A percentile compares a stretch with the other conserved stretches of the same genome.
Evolutionary conservation across 2,797 vertebrate genomes (phyloP).

Genomic region (Enteromius viviparus): DNA sequence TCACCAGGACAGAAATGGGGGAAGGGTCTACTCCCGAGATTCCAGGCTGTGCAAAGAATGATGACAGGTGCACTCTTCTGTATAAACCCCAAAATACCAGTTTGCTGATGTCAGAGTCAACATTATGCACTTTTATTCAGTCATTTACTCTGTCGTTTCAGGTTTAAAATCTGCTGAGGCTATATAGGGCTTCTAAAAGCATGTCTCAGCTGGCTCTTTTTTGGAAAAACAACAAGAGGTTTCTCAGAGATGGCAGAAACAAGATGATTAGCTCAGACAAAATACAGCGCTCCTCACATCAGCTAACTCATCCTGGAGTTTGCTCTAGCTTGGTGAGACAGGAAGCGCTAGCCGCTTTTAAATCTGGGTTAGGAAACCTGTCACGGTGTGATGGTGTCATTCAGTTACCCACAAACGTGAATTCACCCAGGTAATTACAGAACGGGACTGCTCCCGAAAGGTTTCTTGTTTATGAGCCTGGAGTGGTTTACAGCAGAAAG

Average conservation of each 20-base stretch:
- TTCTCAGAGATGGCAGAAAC: slow-evolving; percentile 55
- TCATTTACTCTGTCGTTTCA: slow-evolving; percentile 71
- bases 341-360: slow-evolving; percentile 54
- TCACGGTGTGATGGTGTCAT: neutral
- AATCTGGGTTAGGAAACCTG: slow-evolving; percentile 54
- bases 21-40: slow-evolving; percentile 64
- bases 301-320: slow-evolving; percentile 61
- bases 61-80: slow-evolving; percentile 74
- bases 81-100: slow-evolving; percentile 58
- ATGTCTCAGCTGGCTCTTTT: slow-evolving; percentile 66
- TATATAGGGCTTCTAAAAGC: slow-evolving; percentile 64
- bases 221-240: slow-evolving; percentile 66
- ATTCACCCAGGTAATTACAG: slow-evolving; percentile 44
- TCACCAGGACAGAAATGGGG: slow-evolving; percentile 68
- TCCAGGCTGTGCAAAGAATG: slow-evolving; percentile 63
- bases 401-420: slow-evolving; percentile 33
- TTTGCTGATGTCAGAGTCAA: slow-evolving; percentile 73
- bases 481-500: slow-evolving; percentile 57
- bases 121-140: slow-evolving; percentile 73
- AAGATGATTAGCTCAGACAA: slow-evolving; percentile 61
- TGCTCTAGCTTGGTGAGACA: slow-evolving; percentile 57
- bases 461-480: neutral
- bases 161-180: slow-evolving; percentile 68
- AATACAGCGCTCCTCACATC: slow-evolving; percentile 54
- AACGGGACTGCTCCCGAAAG: neutral